Base-by-base conservation (phyloP, 2,113 vertebrate species). In the Hiodon tergisus region DNA sequence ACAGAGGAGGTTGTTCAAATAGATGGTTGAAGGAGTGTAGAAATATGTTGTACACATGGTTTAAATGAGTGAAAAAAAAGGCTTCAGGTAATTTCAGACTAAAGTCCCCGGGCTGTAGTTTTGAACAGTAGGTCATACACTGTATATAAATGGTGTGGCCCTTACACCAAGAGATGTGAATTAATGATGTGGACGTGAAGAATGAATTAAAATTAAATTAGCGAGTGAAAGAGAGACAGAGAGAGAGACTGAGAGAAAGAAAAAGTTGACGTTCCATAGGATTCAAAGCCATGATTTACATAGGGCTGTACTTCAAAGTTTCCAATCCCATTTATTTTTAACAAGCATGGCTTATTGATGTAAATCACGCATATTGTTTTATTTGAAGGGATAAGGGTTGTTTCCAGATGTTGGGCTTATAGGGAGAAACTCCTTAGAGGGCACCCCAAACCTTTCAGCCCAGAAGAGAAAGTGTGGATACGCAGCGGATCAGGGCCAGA, bases 401-500 rank as follows among this genome's bases (percentile, higher is more conserved):
- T 71, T 71, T 71, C 69, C 69, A 71, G 70, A 71, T 71, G 70
- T 50, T 71, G 55, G 31, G 1, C 70, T 71, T 31, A 59, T 57
- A 48, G 17, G 55, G 31, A 59, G 70, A 48, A 60, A 52, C 31
- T 5, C 55, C 46, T 10, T n/a, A 60, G 9, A 48, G 55, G 11
- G 47, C 31, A 48, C 48, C 7, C 10, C 17, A 60, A 59, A n/a
- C 14, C 9, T 11, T 46, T 47, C 5, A 60, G 57, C 57, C 46
- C 54, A 51, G 55, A 48, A 48, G 53, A 47, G 46, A 60, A 8
- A 47, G 31, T 46, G 17, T 63, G 14, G n/a, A 2, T 7, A 62
- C 53, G 52, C 53, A n/a, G 51, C 10, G 17, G 7, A 48, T 3
- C 55, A 47, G 55, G 16, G 9, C 46, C 7, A 11, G 70, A 11